Evolutionary conservation across 2,113 vertebrate species (phyloP), one percentile per base, ranked within the genome.

Genomic region (Elephas maximus): DNA sequence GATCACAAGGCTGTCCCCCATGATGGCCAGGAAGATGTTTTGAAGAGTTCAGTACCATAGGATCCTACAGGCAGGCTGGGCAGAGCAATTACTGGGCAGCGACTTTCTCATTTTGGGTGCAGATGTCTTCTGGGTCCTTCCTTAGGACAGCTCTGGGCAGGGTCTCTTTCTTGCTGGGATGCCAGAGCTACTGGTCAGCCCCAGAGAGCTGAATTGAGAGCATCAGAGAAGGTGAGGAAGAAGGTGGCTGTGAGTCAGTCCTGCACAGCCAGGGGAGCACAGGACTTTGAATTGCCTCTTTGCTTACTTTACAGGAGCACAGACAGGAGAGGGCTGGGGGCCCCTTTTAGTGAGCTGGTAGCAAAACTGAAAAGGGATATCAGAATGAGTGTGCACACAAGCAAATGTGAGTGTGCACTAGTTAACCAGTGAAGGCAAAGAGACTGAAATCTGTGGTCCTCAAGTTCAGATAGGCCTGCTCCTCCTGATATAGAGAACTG

Each of bases 1-100:
- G 88, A 95, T 98, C 97, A 98, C 88, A 97, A 98, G 97, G 81
- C 95, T 96, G 95, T 90, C 88, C 30, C 48, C 20, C 41, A 6
- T 95, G n/a, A 88, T 88, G 81, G 94, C 97, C 97, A 98, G 97
- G 41, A 98, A 83, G 95, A 90, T 88, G 78, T 88, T 96, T 94
- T 95, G 90, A 97, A 98, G 96, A 71, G 90, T 95, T 87, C 93
- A 48, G 79, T 97, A 63, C 80, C 84, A 30, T 80, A 4, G 73
- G 90, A 77, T 86, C 7, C 30, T 85, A 21, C 48, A 85, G 63
- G 76, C 33, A 33, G 30, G 60, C 21, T 82, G 81, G 44, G 18
- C 53, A 88, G 62, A 90, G 26, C 67, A 80, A 6, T 74, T 28
- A 78, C 79, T 93, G 8, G 45, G 15, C 84, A 48, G 1, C 81